A percentile compares a stretch with the other conserved stretches of the same genome.
Conservation (phyloP, 2,113 vertebrate species). For the Chascanopsetta lugubris region DNA sequence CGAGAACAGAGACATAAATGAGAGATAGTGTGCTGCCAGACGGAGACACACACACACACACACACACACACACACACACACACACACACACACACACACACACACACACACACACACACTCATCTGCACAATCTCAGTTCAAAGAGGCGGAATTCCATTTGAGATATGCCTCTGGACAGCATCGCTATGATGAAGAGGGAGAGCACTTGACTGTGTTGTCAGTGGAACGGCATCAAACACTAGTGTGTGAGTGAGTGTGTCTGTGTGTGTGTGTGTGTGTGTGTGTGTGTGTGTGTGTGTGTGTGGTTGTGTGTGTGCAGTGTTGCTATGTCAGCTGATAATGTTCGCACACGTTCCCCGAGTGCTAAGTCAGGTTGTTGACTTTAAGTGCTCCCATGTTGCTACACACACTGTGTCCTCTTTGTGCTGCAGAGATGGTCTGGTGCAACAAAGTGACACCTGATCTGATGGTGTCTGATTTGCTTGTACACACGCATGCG, state of each 20-base stretch:
- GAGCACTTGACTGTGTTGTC: conserved; percentile 57
- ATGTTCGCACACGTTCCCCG: conserved; percentile 27
- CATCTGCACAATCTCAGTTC: conserved; percentile 38
- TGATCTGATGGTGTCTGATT: too few relatives aligned
- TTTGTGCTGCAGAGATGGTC: conserved; percentile 40
- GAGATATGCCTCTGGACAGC: conserved; percentile 62
- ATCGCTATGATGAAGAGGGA: conserved; percentile 55
- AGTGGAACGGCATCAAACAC: conserved; percentile 63
- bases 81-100: conserved; percentile 13
- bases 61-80: conserved; percentile 20
- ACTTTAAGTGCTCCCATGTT: conserved; percentile 52
- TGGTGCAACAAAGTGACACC: conserved; percentile 35
- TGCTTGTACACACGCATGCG: too few relatives aligned
- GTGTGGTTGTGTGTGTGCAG: conserved; percentile 24
- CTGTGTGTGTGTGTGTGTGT: conserved; percentile 26
- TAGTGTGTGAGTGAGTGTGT: conserved; percentile 26
- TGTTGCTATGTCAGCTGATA: conserved; percentile 55
- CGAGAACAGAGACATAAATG: conserved; percentile 26
- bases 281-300: conserved; percentile 29
- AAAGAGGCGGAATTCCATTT: conserved; percentile 55
- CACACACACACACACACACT: conserved; percentile 14
- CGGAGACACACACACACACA: not conserved
- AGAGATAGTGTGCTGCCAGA: conserved; percentile 5
- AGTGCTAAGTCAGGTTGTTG: conserved; percentile 50
- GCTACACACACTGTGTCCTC: conserved; percentile 42